Evolutionary conservation across 2,888 invertebrate species (phyloP), one percentile per base, ranked within the genome.

Genomic region (Brenthis ino): DNA sequence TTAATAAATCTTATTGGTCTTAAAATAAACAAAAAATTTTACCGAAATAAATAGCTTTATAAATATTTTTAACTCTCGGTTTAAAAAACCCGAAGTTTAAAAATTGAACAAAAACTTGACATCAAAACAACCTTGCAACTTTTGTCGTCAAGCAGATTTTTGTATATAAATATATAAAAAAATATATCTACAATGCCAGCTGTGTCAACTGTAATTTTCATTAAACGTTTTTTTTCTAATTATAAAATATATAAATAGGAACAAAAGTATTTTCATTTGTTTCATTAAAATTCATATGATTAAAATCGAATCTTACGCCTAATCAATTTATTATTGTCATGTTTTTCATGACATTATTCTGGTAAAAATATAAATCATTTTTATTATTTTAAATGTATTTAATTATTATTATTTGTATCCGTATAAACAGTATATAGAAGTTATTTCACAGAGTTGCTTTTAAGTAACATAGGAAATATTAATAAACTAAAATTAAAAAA

Each of bases 71-170:
- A n/a, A 5, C 28, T 16, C 16, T 16, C 28, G 16, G 5, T n/a
- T 50, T 33, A 16, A 24, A 5, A 3, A 47, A 57, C 24, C 33
- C 2, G 28, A 28, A 14, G 47, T 51, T 51, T 51, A 13, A 56
- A 60, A n/a, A 20, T 6, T 16, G 6, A 51, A 28, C 4, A 33
- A 2, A 61, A 54, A 37, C 53, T 54, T 64, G 64, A 65, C 67
- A 67, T 50, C 33, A 0, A 81, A 84, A 81, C 55, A 76, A 77
- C 77, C 73, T 69, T 67, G 56, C 74, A 67, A 63, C 69, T 65
- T 76, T 76, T 79, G 77, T 78, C 77, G 77, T 75, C 65, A 72
- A 72, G 69, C 67, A 63, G 65, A 58, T 57, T 69, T 67, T 64
- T 57, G 11, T 65, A 67, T 56, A 63, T 69, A 69, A 14, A 48